Evolutionary conservation across 2,113 vertebrate species (phyloP).

Genomic region (Bathybates hornii): DNA sequence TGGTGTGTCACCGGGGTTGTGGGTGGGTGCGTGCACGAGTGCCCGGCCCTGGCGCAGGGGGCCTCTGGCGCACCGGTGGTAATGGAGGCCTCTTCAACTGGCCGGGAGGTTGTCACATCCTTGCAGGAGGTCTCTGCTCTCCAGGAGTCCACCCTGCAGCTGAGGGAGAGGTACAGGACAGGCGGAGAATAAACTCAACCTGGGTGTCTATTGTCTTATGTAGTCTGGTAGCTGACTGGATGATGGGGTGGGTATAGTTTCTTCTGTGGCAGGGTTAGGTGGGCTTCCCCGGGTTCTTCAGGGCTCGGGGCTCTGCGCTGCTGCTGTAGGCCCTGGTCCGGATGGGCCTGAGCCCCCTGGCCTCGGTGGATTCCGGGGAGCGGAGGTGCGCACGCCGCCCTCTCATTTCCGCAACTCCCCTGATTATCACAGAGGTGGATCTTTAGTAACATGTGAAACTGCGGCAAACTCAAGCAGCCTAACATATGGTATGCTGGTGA

Average conservation of each 20-base stretch:
- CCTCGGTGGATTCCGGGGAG: rapidly evolving
- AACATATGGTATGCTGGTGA: not conserved
- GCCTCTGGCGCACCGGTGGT: not conserved
- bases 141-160: not conserved
- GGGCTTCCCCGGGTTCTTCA: not conserved
- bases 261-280: not conserved
- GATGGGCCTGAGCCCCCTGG: not conserved
- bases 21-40: not conserved
- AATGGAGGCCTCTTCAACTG: not conserved
- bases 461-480: not conserved
- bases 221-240: not conserved
- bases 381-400: not conserved
- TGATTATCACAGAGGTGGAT: not conserved
- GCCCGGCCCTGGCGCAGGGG: not conserved
- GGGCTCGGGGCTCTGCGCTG: not conserved
- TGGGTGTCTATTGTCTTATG: not conserved
- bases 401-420: not conserved
- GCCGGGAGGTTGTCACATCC: rapidly evolving
- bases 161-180: not conserved
- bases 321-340: not conserved
- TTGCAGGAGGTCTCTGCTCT: not conserved
- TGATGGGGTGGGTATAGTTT: not conserved
- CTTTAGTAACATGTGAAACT: not conserved
- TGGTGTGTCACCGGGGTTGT: not conserved
- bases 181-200: not conserved